These are phyloP conservation scores for Gonatopus flavifemur DNA, from an alignment of 1,140 invertebrate species.

Conservation along the genomic window DNA sequence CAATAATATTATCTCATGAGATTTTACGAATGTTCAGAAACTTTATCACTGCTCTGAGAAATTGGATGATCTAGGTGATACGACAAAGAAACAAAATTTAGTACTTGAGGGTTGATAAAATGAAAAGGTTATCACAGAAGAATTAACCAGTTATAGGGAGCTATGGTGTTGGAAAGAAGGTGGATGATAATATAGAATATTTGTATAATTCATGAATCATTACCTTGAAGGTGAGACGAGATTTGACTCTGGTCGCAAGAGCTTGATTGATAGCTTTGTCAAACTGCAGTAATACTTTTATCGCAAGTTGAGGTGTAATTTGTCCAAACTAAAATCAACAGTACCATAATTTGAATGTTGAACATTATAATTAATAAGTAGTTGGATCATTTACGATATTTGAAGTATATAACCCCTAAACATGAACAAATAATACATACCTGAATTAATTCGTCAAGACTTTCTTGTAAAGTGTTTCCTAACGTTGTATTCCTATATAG, in stretches of 20 bases:
- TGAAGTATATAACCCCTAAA: constrained; percentile 14
- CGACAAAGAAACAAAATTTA: not conserved
- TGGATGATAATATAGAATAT: no score
- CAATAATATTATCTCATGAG: no score
- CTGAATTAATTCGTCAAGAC: constrained; percentile 89
- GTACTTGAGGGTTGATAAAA: no score
- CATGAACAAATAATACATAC: constrained; percentile 43
- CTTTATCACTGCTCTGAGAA: no score
- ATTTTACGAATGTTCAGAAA: no score
- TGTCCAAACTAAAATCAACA: constrained; percentile 84
- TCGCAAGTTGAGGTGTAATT: constrained; percentile 88
- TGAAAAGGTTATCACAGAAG: no score
- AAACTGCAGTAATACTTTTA: constrained; percentile 93
- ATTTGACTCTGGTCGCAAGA: constrained; percentile 88
- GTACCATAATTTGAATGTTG: constrained; percentile 14
- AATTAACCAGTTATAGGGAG: no score
- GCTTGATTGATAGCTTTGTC: constrained; percentile 97
- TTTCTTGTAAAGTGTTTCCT: constrained; percentile 95
- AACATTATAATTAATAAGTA: not conserved
- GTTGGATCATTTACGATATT: not conserved
- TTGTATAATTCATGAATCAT: no score
- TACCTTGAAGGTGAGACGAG: constrained; percentile 89
- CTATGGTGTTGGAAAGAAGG: no score
- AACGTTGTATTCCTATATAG: constrained; percentile 97
- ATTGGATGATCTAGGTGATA: no score